Percentiles rank a stretch among this genome's conserved stretches.
Conservation (phyloP, 2,113 vertebrate genomes). For the Neopipo cinnamomea region DNA sequence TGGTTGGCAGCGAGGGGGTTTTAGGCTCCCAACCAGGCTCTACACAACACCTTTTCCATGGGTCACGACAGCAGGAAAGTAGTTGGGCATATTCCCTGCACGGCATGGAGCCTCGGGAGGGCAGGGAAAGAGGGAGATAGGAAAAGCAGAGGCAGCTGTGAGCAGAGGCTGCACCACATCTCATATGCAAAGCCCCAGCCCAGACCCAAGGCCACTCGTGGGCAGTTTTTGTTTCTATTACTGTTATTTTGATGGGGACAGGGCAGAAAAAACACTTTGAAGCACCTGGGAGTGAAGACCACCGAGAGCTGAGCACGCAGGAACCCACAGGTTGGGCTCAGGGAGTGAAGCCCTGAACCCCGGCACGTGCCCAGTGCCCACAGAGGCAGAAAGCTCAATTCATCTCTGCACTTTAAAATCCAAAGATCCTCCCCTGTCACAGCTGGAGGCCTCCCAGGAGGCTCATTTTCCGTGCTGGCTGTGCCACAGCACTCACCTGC, state of each 20-base stretch:
- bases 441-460: neutral
- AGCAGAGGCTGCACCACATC: neutral
- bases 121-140: neutral
- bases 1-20: rapidly evolving
- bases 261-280: neutral
- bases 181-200: neutral
- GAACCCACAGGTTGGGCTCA: rapidly evolving
- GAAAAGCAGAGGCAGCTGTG: neutral
- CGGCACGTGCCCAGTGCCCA: rapidly evolving
- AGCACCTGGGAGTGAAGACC: neutral
- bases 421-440: rapidly evolving
- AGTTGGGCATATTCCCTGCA: rapidly evolving
- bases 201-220: neutral
- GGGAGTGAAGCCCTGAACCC: rapidly evolving
- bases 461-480: neutral
- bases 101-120: neutral
- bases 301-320: neutral
- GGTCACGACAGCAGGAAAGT: neutral
- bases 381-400: neutral
- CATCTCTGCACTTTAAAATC: rapidly evolving
- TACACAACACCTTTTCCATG: neutral
- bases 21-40: neutral
- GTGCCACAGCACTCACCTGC: neutral
- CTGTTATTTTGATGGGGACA: neutral
- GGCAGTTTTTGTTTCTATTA: neutral